phyloP scores from a whole-genome alignment of 2,113 vertebrate genomes.

The Lonchura striata region DNA sequence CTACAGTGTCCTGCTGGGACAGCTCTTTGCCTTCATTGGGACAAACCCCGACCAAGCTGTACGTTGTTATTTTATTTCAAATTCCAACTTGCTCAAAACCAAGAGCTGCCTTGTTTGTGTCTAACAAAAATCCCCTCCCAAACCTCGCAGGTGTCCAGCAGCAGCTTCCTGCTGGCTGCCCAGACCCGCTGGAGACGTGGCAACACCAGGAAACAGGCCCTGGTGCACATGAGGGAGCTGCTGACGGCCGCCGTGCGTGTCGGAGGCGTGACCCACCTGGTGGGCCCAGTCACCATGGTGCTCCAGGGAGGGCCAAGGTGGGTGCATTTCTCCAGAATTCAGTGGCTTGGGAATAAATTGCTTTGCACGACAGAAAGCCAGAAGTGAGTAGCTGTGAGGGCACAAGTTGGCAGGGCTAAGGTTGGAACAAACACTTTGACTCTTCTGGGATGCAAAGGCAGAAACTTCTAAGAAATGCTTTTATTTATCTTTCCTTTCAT shows the following conservation, averaged over 20 bases:
- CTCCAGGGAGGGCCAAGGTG: conserved; percentile 96
- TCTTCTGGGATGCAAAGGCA: not conserved
- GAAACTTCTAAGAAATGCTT: not conserved
- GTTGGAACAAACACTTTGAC: not conserved
- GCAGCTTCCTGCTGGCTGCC: conserved; percentile 93
- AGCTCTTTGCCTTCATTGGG: conserved; percentile 96
- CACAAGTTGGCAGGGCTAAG: not conserved
- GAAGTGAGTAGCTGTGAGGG: not conserved
- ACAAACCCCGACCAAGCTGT: conserved; percentile 96
- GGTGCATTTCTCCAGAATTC: not conserved
- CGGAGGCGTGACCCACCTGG: conserved; percentile 93
- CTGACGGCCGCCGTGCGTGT: conserved; percentile 93
- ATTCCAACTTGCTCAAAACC: accelerated
- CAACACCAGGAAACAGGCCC: conserved; percentile 90
- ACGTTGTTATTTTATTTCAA: not conserved
- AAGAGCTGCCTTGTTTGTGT: not conserved
- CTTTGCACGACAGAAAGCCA: accelerated
- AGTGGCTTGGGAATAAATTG: accelerated
- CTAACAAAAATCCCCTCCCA: not conserved
- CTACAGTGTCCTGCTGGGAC: conserved; percentile 92
- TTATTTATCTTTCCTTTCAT: not conserved
- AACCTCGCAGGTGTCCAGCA: conserved; percentile 86
- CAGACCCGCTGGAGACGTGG: conserved; percentile 95
- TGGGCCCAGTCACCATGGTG: conserved; percentile 96
- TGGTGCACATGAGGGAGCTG: conserved; percentile 96